Evolutionary conservation across 2,888 invertebrate species (phyloP).

Genomic region (Argynnis bischoffii): DNA sequence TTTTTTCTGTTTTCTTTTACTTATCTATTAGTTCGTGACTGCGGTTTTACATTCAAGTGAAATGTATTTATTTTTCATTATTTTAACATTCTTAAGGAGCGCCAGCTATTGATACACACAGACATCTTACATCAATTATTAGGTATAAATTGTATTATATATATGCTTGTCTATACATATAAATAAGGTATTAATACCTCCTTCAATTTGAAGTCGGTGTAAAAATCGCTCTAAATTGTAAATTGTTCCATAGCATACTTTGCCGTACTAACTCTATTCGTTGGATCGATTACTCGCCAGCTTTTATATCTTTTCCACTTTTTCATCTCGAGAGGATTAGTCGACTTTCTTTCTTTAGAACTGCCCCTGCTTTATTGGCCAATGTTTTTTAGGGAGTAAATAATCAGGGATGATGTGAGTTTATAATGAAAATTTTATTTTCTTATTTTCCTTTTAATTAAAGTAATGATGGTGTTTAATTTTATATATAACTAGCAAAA

Average conservation of each 20-base stretch:
- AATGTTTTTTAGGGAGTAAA: slow-evolving; percentile 47
- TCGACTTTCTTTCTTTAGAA: slow-evolving; percentile 56
- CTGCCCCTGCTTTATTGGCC: slow-evolving; percentile 57
- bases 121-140: too few relatives aligned
- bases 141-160: too few relatives aligned
- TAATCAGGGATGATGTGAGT: background rate
- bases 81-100: too few relatives aligned
- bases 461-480: background rate
- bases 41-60: too few relatives aligned
- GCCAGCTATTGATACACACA: too few relatives aligned
- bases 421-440: background rate
- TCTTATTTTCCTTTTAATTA: background rate
- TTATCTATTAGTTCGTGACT: too few relatives aligned
- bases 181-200: too few relatives aligned
- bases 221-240: background rate
- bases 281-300: slow-evolving; percentile 64
- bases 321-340: slow-evolving; percentile 77
- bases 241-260: slow-evolving; percentile 45
- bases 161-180: too few relatives aligned
- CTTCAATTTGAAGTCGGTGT: too few relatives aligned
- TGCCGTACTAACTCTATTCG: slow-evolving; percentile 59
- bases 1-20: too few relatives aligned
- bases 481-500: too few relatives aligned
- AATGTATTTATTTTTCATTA: too few relatives aligned
- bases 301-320: slow-evolving; percentile 71